Base-by-base conservation (phyloP, 2,797 vertebrate species). In the Molossus molossus region DNA sequence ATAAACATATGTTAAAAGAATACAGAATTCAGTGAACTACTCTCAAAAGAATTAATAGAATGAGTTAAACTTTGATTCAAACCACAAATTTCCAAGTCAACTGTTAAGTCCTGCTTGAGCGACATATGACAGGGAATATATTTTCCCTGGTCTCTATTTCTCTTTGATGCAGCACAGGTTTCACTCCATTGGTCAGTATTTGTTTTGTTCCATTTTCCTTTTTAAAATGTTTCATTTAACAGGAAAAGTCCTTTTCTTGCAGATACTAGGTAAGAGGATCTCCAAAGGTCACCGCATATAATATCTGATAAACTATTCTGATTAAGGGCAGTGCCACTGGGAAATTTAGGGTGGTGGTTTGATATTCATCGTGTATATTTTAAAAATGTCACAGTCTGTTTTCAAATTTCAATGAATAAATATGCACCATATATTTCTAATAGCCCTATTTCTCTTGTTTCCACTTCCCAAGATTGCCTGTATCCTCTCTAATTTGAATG, bases 351-450 rank as follows among this genome's bases (percentile, higher is more conserved):
- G 70, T 88, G 60, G 55, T 45, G 77, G 25, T 76, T 17, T 96
- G 90, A 94, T 50, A 92, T 96, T 94, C 93, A 91, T 57, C 57
- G 25, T 17, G 53, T 15, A 2, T 67, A 94, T 75, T 96, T 83
- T 67, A 84, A 84, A 97, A 96, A 96, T 96, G 62, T 77, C 91
- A 96, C 85, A 82, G 85, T 88, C 85, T 95, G n/a, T 95, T 96
- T 95, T 96, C 85, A 89, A 80, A 96, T 96, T 96, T 89, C 96
- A 92, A 75, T 92, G 95, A 94, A 98, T 94, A 98, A 94, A 87
- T 96, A 64, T 91, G 89, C 91, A 95, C 86, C 96, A 91, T 64
- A 40, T 87, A 95, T 87, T 94, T 96, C 72, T 90, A 75, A 94
- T 91, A 94, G 76, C 90, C 85, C 79, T 77, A 58, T 58, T 97